A percentile compares a stretch with the other conserved stretches of the same genome.
Evolutionary conservation across 92 coral and sea anemone species (phyloP).

Genomic region (Hydrozoanthus gracilis): DNA sequence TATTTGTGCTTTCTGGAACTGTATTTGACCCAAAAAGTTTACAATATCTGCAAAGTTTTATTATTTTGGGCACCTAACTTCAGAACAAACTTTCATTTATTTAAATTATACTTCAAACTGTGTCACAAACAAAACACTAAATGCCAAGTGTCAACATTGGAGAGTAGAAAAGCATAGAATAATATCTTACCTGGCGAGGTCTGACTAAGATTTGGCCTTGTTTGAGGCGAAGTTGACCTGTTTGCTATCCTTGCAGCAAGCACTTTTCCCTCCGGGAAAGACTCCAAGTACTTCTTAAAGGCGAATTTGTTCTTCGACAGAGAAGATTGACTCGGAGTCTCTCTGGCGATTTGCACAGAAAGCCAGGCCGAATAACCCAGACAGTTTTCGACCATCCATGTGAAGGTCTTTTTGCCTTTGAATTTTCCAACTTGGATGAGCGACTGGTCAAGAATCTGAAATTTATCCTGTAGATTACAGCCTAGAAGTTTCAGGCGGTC

Average conservation of each 20-base stretch:
- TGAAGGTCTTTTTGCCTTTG: background rate
- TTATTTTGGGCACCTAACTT: too few species aligned
- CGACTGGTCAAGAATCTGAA: background rate
- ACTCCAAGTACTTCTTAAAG: background rate
- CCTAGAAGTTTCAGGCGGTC: background rate
- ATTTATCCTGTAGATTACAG: background rate
- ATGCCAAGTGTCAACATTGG: too few species aligned
- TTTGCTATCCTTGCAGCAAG: background rate
- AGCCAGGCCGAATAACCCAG: background rate
- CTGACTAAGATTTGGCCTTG: background rate
- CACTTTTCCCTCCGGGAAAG: conserved; percentile 3
- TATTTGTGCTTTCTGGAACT: too few species aligned
- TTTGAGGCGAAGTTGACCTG: background rate
- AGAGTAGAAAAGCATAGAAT: background rate
- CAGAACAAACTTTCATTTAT: too few species aligned
- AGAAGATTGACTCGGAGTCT: background rate
- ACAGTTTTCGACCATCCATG: background rate
- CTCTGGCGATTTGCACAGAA: background rate
- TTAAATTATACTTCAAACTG: too few species aligned
- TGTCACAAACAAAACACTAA: too few species aligned
- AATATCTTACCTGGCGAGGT: background rate
- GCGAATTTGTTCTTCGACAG: background rate
- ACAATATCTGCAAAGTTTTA: too few species aligned
- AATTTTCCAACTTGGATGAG: background rate
- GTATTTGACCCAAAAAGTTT: too few species aligned